Evolutionary conservation across 2,888 invertebrate species (phyloP), one percentile per base, ranked within the genome.

Genomic region (Diploptera punctata): DNA sequence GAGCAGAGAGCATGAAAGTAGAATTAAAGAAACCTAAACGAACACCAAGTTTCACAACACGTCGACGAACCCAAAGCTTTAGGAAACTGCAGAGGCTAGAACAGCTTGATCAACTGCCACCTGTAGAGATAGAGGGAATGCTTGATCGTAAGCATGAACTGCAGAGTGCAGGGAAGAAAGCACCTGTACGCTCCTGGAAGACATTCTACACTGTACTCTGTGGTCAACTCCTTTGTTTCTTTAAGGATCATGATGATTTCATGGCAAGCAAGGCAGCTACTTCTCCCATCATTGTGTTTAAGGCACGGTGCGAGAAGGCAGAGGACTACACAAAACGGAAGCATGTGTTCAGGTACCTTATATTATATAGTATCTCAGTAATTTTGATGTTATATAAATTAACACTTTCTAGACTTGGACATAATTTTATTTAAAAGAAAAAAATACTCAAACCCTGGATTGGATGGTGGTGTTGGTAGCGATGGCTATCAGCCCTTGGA

Each of bases 151-250:
- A 99, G 82, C 98, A 99, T 81, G 95, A 98, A 78, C 86, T 96
- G 0, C 95, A 95, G 73, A 91, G 93, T 74, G 98, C 98, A 10
- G 97, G 97, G 18, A 97, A 97, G 83, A 92, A 95, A 77, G 97
- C 99, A 0, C 93, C 98, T 0, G 94, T 98, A 4, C 88, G 99
- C 4, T 95, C 97, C 0, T 99, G 99, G 99, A 97, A 98, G 80
- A 90, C 89, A 70, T 95, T 94, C 85, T 95, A 98, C 84, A 93
- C 96, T 81, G 98, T 98, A 70, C 87, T 99, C 26, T 99, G 98
- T 81, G 99, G 99, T 0, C 99, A 99, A 82, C 85, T 98, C 78
- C 85, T 99, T 68, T 98, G 98, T 85, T 99, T 99, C 91, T 99
- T 99, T 87, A 93, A 97, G 81, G 97, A 98, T 81, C 93, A 94